These are phyloP conservation scores for Euglossa dilemma DNA, from an alignment of 1,140 invertebrate genomes.

Conservation along the genomic window DNA sequence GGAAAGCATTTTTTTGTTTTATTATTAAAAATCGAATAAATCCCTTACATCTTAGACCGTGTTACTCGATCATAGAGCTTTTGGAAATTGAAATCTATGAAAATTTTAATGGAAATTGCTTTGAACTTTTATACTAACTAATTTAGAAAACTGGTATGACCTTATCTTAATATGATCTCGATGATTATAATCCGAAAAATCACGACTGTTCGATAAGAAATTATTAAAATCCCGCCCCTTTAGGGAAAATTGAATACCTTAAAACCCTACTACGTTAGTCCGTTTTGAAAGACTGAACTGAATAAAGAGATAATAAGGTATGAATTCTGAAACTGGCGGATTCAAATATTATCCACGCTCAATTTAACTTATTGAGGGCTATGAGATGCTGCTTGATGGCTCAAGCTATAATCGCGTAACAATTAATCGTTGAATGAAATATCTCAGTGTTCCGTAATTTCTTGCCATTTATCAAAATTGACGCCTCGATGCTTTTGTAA, in stretches of 20 bases:
- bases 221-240: neutral
- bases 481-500: neutral
- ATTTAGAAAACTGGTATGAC: too few species aligned
- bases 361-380: constrained; percentile 72
- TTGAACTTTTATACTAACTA: neutral
- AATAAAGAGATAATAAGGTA: constrained; percentile 64
- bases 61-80: neutral
- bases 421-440: constrained; percentile 72
- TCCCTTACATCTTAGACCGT: neutral
- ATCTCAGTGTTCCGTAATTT: constrained; percentile 49
- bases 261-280: constrained; percentile 19
- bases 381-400: constrained; percentile 56
- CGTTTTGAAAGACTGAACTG: constrained; percentile 39
- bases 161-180: neutral
- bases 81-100: neutral
- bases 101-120: neutral
- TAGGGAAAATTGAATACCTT: constrained; percentile 41
- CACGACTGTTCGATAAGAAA: neutral
- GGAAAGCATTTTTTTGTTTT: neutral
- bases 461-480: constrained; percentile 64
- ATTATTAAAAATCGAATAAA: neutral
- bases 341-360: constrained; percentile 74
- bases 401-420: constrained; percentile 69
- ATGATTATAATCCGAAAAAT: neutral
- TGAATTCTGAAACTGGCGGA: constrained; percentile 55